Base-by-base conservation (phyloP, 2,113 vertebrate species). In the Chloropsis cyanopogon region DNA sequence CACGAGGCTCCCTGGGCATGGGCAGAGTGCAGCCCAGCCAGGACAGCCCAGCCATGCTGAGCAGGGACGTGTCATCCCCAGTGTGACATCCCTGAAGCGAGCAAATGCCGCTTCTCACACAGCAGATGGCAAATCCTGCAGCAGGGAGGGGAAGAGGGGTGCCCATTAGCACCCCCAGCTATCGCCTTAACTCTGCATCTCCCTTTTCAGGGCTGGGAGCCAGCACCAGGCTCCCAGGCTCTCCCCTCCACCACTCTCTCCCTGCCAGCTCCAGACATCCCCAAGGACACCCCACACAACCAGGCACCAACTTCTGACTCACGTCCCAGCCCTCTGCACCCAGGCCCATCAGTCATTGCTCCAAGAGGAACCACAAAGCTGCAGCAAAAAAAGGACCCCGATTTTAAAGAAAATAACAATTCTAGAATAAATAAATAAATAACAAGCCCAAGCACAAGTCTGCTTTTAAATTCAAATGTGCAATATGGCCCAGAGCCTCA, bases 381-480 rank as follows among this genome's bases (percentile, higher is more conserved):
- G n/a, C 59, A 73, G 37, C 13, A 44, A 47, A 79, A 61, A 61
- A 50, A 52, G 12, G 42, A 83, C 59, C 41, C 73, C 37, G 47
- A 61, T 64, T 96, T 88, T 64, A 78, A 91, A 94, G 47, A 63
- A 84, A 78, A 91, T 75, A 96, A 84, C 82, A 50, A 82, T 84
- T 57, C 54, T 42, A 17, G 68, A 93, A 93, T 92, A 92, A 96
- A 95, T 95, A 96, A 97, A 93, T 87, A 92, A 95, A 86, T 85
- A 88, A 90, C 72, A 84, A 87, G 75, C 64, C 75, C 57, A 69
- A 96, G 82, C 23, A 8, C 66, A 83, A 82, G 46, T 42, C 95
- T 96, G 96, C 94, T 96, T 96, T 97, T 96, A 97, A 96, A 97
- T 94, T 96, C 96, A 97, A 97, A 97, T 96, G 84, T 91, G 89